phyloP scores from a whole-genome alignment of 2,113 vertebrate genomes.

The Puntigrus tetrazona region DNA sequence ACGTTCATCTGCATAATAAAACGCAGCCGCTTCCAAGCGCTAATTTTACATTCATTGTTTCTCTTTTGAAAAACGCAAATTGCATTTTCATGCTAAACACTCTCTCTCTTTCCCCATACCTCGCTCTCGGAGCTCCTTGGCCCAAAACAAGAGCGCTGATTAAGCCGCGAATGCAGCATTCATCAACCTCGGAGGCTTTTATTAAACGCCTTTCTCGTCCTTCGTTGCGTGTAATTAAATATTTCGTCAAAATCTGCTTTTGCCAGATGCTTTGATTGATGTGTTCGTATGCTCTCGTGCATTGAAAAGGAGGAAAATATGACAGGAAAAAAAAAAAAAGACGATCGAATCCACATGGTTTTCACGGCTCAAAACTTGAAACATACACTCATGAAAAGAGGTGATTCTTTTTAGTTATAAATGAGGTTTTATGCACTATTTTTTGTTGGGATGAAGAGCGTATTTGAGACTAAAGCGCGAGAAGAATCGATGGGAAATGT shows the following conservation, averaged over 20 bases:
- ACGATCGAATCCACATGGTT: slow-evolving; percentile 59
- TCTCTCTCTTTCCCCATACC: slow-evolving; percentile 53
- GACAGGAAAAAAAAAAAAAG: slow-evolving; percentile 62
- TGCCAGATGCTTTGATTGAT: slow-evolving; percentile 75
- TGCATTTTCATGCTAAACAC: slow-evolving; percentile 74
- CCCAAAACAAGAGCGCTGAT: slow-evolving; percentile 82
- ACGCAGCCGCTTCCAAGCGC: slow-evolving; percentile 57
- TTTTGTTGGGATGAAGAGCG: slow-evolving; percentile 28
- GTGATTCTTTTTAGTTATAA: slow-evolving; percentile 61
- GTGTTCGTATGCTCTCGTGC: slow-evolving; percentile 70
- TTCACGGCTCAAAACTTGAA: slow-evolving; percentile 55
- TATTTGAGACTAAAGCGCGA: neutral
- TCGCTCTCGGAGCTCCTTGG: slow-evolving; percentile 69
- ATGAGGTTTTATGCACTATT: slow-evolving; percentile 57
- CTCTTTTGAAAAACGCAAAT: slow-evolving; percentile 67
- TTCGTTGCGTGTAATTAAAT: slow-evolving; percentile 77
- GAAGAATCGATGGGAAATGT: neutral
- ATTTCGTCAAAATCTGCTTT: slow-evolving; percentile 74
- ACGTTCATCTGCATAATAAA: slow-evolving; percentile 59
- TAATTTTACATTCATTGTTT: slow-evolving; percentile 68
- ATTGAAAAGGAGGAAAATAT: slow-evolving; percentile 61
- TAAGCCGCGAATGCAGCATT: slow-evolving; percentile 79
- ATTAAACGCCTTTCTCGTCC: slow-evolving; percentile 77
- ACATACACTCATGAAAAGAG: slow-evolving; percentile 50
- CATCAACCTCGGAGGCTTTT: slow-evolving; percentile 73